phyloP scores from a whole-genome alignment of 2,888 invertebrate genomes.

The Euclidia mi region DNA sequence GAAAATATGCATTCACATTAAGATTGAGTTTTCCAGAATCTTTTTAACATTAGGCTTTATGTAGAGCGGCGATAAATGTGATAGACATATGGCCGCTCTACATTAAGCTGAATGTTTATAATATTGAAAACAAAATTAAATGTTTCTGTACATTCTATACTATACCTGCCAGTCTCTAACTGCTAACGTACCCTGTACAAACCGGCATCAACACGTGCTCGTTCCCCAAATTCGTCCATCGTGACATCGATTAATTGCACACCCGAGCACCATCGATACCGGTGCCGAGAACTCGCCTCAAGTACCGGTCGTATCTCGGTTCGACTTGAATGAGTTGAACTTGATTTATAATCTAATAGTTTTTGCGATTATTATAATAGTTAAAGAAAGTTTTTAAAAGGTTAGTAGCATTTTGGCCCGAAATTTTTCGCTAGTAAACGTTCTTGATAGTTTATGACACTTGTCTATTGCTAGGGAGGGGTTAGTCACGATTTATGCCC shows the following conservation, averaged over 20 bases:
- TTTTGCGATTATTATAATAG: conserved; percentile 52
- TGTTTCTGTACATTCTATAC: too few species aligned
- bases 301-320: conserved; percentile 58
- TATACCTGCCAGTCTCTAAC: background rate
- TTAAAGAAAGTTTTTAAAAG: conserved; percentile 51
- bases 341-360: conserved; percentile 67
- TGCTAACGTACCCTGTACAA: conserved; percentile 15
- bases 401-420: conserved; percentile 16
- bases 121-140: too few species aligned
- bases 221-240: conserved; percentile 39
- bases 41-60: too few species aligned
- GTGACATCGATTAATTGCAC: conserved; percentile 73
- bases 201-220: conserved; percentile 20
- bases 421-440: conserved; percentile 28
- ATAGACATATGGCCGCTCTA: too few species aligned
- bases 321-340: conserved; percentile 57
- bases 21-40: too few species aligned
- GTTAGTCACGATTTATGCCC: conserved; percentile 23
- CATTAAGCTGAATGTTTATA: too few species aligned
- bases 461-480: conserved; percentile 42
- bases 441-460: conserved; percentile 23
- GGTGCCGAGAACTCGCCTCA: conserved; percentile 28
- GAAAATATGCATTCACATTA: too few species aligned
- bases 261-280: conserved; percentile 42
- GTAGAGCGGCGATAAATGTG: too few species aligned